phyloP scores from a whole-genome alignment of 2,888 invertebrate species.

The Carpatolechia fugitivella region DNA sequence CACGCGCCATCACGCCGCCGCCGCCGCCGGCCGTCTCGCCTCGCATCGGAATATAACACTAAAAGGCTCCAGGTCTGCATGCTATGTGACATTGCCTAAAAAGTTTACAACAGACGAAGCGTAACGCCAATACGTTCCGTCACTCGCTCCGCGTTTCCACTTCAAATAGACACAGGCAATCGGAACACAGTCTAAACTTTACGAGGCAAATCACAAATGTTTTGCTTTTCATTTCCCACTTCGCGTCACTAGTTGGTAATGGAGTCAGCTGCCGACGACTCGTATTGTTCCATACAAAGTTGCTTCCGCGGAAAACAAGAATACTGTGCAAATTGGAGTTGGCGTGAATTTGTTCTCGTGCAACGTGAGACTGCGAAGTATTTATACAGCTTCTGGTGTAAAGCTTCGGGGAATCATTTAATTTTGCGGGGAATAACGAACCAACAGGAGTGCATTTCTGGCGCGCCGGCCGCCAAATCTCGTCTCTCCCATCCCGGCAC shows the following conservation, averaged over 20 bases:
- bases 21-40: background rate
- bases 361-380: background rate
- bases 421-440: constrained; percentile 3
- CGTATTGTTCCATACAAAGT: constrained; percentile 1
- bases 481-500: background rate
- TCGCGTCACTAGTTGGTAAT: background rate
- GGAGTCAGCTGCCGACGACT: background rate
- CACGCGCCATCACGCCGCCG: background rate
- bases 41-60: background rate
- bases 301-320: constrained; percentile 7
- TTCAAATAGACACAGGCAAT: background rate
- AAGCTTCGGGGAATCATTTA: constrained; percentile 1
- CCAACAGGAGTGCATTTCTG: background rate
- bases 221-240: background rate
- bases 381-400: background rate
- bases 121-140: background rate
- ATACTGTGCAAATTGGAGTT: constrained; percentile 10
- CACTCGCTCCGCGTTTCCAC: background rate
- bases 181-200: background rate
- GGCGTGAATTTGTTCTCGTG: constrained; percentile 1
- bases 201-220: background rate
- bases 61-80: background rate
- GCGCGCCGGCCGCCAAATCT: background rate
- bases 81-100: background rate
- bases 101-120: background rate